Base-by-base conservation (phyloP, 64 coral and sea anemone species). In the Hydrozoanthus tunicans region DNA sequence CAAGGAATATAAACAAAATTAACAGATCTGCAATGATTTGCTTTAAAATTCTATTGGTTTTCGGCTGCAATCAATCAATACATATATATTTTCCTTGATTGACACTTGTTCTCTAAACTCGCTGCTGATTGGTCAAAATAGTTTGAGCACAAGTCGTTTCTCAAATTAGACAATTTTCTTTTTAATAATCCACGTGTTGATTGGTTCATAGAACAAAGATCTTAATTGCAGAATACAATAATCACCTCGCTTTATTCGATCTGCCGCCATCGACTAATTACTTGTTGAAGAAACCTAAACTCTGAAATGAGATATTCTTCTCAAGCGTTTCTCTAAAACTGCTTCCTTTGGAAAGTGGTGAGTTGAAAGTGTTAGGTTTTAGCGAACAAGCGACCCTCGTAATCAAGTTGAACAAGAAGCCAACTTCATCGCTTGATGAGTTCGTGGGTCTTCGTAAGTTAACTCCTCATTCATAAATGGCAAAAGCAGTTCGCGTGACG, bases 181-280 rank as follows among this genome's bases (percentile, higher is more conserved):
- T 88, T 20, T 43, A 59, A 68, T 73, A 88, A 74, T 43, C 67
- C 84, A 25, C 5, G 6, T 9, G 53, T n/a, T 88, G 84, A 88
- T 88, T 88, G 84, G 84, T 58, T 74, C 6, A 59, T 59, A 27
- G 69, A 88, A 88, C 84, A 88, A 88, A 73, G 68, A 26, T 70
- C 84, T 88, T 88, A 88, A 88, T 88, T 88, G 84, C 84, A 72
- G 84, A 88, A 88, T 56, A 88, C 70, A 58, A 88, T 88, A 88
- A 88, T 88, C 84, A 75, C 70, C 69, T 60, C 66, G 68, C 70
- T 88, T 75, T 82, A 65, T 72, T 88, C 84, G 69, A 24, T 73
- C 69, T 59, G 69, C 84, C 84, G 84, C 84, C 84, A 88, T 88
- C 52, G 84, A 88, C 84, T 88, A 88, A 88, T 88, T 88, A 88